Evolutionary conservation across 1,140 invertebrate genomes (phyloP).

Genomic region (Probaryconus sp.): DNA sequence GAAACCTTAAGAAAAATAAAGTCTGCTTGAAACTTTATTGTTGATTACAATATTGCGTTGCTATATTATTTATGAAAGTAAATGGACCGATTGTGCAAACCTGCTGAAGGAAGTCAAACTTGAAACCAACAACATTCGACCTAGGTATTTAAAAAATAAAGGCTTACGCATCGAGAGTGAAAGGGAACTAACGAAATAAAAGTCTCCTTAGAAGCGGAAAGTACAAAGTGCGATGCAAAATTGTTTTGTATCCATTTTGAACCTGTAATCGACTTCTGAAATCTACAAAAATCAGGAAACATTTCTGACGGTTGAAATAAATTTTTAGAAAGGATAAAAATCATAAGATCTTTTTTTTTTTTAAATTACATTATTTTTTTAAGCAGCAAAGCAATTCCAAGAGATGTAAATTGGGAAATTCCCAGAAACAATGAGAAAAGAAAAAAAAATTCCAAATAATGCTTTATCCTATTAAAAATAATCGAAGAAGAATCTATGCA

Average conservation of each 20-base stretch:
- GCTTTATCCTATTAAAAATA: no score
- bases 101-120: not conserved
- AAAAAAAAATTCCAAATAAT: no score
- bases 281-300: no score
- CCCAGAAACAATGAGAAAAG: no score
- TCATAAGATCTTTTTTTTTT: no score
- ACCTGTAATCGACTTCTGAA: no score
- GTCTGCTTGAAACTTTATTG: no score
- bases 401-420: no score
- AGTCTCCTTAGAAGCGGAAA: not conserved
- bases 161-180: slow-evolving; percentile 29
- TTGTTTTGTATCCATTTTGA: not conserved
- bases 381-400: no score
- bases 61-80: slow-evolving; percentile 3
- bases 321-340: not conserved
- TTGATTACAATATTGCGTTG: no score
- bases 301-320: not conserved
- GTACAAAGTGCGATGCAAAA: slow-evolving; percentile 9
- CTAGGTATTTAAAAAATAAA: slow-evolving; percentile 9
- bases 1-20: no score
- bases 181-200: slow-evolving; percentile 35
- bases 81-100: not conserved
- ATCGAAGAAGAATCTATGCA: no score
- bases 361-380: not conserved
- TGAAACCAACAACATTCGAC: slow-evolving; percentile 9